Percentiles rank a stretch among this genome's conserved stretches.
These are phyloP conservation scores for Anguilla anguilla DNA, from an alignment of 2,797 vertebrate genomes.

Conservation along the genomic window DNA sequence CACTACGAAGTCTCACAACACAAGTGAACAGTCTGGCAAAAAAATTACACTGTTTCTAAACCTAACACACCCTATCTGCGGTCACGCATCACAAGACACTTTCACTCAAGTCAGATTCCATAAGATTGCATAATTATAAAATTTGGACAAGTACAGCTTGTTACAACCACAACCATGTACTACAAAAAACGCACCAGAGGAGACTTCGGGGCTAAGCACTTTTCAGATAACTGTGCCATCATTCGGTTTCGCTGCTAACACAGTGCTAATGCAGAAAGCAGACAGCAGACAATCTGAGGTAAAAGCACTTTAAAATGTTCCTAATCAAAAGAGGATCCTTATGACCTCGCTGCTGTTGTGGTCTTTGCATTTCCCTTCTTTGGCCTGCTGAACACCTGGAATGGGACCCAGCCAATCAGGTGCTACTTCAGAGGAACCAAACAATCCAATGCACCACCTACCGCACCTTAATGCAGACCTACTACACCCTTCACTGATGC, in stretches of 20 bases:
- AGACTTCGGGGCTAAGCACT: neutral
- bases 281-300: slow-evolving; percentile 51
- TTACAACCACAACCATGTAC: neutral
- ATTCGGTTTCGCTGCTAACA: slow-evolving; percentile 27
- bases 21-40: slow-evolving; percentile 15
- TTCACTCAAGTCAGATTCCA: neutral
- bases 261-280: neutral
- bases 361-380: slow-evolving; percentile 3
- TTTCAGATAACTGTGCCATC: neutral
- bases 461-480: neutral
- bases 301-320: slow-evolving; percentile 45
- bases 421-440: neutral
- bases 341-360: neutral
- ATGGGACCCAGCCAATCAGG: neutral
- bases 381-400: slow-evolving; percentile 10
- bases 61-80: neutral
- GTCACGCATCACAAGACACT: neutral
- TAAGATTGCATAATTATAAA: slow-evolving; percentile 5
- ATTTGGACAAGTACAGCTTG: neutral
- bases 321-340: slow-evolving; percentile 33
- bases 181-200: neutral
- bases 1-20: neutral
- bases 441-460: neutral
- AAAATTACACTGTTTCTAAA: neutral
- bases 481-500: neutral